These are phyloP conservation scores for Enteromius unitaeniatus DNA, from an alignment of 2,797 vertebrate genomes.

Conservation along the genomic window DNA sequence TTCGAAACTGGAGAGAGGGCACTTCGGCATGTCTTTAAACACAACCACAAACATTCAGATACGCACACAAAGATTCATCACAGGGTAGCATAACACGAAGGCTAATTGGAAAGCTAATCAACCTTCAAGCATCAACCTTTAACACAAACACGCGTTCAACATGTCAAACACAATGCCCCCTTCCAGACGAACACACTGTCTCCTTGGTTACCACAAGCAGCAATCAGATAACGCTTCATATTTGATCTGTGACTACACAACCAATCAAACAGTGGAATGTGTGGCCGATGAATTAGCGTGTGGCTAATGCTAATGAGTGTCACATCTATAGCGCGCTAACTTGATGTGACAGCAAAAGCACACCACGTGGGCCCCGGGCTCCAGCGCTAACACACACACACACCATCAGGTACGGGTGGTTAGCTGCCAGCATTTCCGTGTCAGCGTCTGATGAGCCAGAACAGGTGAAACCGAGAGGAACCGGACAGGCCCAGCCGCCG, in stretches of 20 bases:
- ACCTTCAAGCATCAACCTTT: slow-evolving; percentile 53
- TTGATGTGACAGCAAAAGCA: slow-evolving; percentile 46
- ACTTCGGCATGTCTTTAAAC: background rate
- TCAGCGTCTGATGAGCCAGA: slow-evolving; percentile 41
- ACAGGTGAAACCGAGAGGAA: slow-evolving; percentile 52
- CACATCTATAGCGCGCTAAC: slow-evolving; percentile 43
- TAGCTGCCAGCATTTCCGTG: slow-evolving; percentile 24
- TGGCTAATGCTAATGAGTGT: slow-evolving; percentile 52
- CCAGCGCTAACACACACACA: slow-evolving; percentile 16
- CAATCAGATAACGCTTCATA: slow-evolving; percentile 54
- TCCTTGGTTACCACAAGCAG: slow-evolving; percentile 44
- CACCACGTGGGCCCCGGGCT: background rate
- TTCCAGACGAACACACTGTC: slow-evolving; percentile 26
- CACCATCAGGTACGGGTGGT: slow-evolving; percentile 15
- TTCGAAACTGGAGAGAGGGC: slow-evolving; percentile 39
- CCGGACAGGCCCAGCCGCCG: slow-evolving; percentile 31
- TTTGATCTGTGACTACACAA: slow-evolving; percentile 54
- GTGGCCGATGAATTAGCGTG: slow-evolving; percentile 50
- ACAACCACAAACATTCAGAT: slow-evolving; percentile 18
- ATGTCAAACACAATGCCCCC: slow-evolving; percentile 27
- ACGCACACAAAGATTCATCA: slow-evolving; percentile 34
- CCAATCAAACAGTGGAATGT: slow-evolving; percentile 49
- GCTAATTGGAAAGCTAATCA: slow-evolving; percentile 56
- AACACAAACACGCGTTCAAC: slow-evolving; percentile 16
- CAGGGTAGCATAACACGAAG: slow-evolving; percentile 42